phyloP scores from a whole-genome alignment of 2,888 invertebrate species.

The Tachina lurida region DNA sequence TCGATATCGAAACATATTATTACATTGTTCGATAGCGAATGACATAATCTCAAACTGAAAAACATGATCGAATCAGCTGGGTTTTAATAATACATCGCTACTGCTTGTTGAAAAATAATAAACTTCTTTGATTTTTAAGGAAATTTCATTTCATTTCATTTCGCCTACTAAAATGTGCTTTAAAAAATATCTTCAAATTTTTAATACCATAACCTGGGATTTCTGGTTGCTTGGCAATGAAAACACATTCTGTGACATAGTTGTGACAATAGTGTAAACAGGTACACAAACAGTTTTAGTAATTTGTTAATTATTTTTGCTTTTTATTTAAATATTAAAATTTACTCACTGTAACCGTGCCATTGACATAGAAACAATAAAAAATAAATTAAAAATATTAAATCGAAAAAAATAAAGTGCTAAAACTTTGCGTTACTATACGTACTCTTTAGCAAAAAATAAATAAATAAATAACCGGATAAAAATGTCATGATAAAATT shows the following conservation, averaged over 20 bases:
- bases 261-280: neutral
- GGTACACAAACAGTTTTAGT: neutral
- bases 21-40: too few species aligned
- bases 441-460: neutral
- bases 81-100: too few species aligned
- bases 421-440: neutral
- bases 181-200: too few species aligned
- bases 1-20: too few species aligned
- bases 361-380: conserved; percentile 68
- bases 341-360: conserved; percentile 55
- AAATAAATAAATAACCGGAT: conserved; percentile 33
- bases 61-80: too few species aligned
- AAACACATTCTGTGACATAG: neutral
- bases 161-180: neutral
- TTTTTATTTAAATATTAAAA: conserved; percentile 14
- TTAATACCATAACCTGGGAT: too few species aligned
- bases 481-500: conserved; percentile 22
- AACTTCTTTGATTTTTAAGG: too few species aligned
- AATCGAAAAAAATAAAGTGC: neutral
- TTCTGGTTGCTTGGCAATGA: neutral
- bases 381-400: conserved; percentile 21
- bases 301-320: neutral
- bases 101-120: too few species aligned
- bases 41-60: too few species aligned
- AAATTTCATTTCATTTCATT: neutral